Conservation (phyloP, 2,113 vertebrate species). For the Scophthalmus maximus region DNA sequence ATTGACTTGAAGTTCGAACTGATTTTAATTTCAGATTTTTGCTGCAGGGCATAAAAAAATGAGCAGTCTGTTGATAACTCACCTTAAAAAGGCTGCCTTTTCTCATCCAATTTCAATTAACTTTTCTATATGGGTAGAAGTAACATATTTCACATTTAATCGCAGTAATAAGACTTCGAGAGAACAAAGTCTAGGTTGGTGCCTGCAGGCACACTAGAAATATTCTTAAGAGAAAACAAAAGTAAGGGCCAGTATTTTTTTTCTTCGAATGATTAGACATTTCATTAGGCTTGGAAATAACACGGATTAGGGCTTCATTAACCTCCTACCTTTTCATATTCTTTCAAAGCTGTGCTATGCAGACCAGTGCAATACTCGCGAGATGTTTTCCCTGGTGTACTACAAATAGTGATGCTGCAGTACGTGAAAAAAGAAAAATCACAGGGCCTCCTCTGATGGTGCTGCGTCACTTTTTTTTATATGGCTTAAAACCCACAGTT, state of each 20-base stretch:
- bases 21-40: slow-evolving; percentile 57
- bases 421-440: not conserved
- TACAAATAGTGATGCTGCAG: slow-evolving; percentile 34
- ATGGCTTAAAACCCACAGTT: slow-evolving; percentile 18
- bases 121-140: slow-evolving; percentile 34
- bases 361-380: not conserved
- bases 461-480: slow-evolving; percentile 15
- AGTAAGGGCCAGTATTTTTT: slow-evolving; percentile 7
- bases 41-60: slow-evolving; percentile 22
- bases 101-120: slow-evolving; percentile 48
- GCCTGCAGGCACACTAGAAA: slow-evolving; percentile 24
- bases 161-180: slow-evolving; percentile 33
- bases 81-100: slow-evolving; percentile 33
- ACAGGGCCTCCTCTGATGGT: slow-evolving; percentile 6
- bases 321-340: slow-evolving; percentile 25
- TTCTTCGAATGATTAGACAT: slow-evolving; percentile 23
- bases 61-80: slow-evolving; percentile 31
- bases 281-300: slow-evolving; percentile 21
- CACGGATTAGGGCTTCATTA: slow-evolving; percentile 1
- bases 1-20: slow-evolving; percentile 43
- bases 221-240: slow-evolving; percentile 42
- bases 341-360: not conserved
- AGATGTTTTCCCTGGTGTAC: slow-evolving; percentile 5
- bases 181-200: slow-evolving; percentile 40
- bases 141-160: slow-evolving; percentile 59